Base-by-base conservation (phyloP, 2,888 invertebrate genomes). In the Drosophila putrida region DNA sequence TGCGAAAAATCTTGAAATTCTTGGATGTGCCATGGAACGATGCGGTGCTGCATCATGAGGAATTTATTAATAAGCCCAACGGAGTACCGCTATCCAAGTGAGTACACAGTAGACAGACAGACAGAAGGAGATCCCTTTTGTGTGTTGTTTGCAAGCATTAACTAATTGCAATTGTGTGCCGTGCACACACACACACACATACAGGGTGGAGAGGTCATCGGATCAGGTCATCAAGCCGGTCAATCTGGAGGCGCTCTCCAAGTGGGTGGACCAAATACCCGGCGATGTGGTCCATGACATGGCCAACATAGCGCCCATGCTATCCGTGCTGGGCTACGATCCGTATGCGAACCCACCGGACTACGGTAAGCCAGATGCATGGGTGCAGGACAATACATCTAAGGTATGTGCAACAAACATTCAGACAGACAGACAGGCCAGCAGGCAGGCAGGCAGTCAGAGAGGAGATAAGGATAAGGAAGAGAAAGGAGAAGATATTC, bases 181-280 rank as follows among this genome's bases (percentile, higher is more conserved):
- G n/a, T n/a, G n/a, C n/a, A n/a, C n/a, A n/a, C n/a, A n/a, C n/a
- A n/a, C n/a, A n/a, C n/a, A n/a, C 15, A 9, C 94, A 20, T 13
- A 9, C 94, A 98, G 98, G 93, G 97, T 98, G 92, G 99, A 99
- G 93, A 95, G 98, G 71, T 98, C 98, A 50, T 98, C 98, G 74
- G 99, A 99, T 94, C 99, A 99, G 94, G 98, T 99, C 88, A 98
- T 99, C 92, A 98, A 99, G 90, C 98, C 99, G 11, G 97, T 99
- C 70, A 99, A 99, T 94, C 94, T 97, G 90, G 99, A 99, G 93
- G 99, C 99, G 50, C 94, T 99, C 75, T 95, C 95, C 88, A 97
- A 97, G 93, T 98, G 97, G 98, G 97, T 97, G 80, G 97, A 97
- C 64, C 95, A 96, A 91, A 95, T 98, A 91, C 97, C 98, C 89